These are phyloP conservation scores for Bombus picipes DNA, from an alignment of 1,140 invertebrate species.

Conservation along the genomic window DNA sequence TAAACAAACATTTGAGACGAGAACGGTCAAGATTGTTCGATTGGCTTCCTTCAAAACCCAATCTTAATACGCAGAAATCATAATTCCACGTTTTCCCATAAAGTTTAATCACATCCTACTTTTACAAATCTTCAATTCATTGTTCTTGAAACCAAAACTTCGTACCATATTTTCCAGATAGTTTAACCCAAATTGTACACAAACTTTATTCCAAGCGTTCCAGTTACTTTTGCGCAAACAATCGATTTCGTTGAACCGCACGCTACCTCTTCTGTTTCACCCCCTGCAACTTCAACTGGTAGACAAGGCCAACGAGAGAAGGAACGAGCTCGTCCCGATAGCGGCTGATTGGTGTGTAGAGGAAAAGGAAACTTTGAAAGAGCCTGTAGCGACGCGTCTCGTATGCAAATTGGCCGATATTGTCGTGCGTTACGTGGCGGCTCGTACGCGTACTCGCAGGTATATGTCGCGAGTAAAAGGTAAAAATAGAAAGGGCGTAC, in stretches of 20 bases:
- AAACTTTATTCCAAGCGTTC: neutral
- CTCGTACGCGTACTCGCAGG: slow-evolving; percentile 60
- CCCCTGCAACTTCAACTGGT: too few species aligned
- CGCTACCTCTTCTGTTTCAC: neutral
- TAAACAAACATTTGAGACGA: neutral
- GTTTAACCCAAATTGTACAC: neutral
- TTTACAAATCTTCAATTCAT: neutral
- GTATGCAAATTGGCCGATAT: slow-evolving; percentile 79
- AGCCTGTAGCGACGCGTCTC: slow-evolving; percentile 66
- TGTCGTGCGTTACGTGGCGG: slow-evolving; percentile 74
- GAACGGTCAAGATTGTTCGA: neutral
- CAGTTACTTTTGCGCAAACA: slow-evolving; percentile 20
- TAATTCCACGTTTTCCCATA: neutral
- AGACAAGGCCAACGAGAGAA: neutral
- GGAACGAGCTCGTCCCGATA: slow-evolving; percentile 1
- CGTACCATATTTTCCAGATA: too few species aligned
- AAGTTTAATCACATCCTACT: neutral
- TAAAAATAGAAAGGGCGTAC: slow-evolving; percentile 65
- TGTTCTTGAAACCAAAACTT: too few species aligned
- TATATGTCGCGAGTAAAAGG: slow-evolving; percentile 64
- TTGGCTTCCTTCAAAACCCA: neutral
- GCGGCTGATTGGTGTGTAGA: slow-evolving; percentile 20
- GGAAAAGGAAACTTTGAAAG: slow-evolving; percentile 54
- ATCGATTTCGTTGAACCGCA: neutral
- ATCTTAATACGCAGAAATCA: neutral